Base-by-base conservation (phyloP, 1,140 invertebrate genomes). In the Oedothorax gibbosus region DNA sequence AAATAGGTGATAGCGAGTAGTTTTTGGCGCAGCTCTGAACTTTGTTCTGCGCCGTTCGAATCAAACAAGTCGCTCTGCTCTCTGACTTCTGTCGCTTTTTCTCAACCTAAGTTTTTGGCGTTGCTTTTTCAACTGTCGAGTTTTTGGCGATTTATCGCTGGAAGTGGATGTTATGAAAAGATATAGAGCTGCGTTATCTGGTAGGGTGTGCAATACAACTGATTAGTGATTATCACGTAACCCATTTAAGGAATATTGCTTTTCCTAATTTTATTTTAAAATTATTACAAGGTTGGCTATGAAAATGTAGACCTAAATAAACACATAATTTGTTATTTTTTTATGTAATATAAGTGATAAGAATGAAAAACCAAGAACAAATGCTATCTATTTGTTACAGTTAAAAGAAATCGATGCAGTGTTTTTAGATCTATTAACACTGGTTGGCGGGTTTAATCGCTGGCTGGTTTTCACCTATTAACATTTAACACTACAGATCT, bases 131-230 rank as follows among this genome's bases (percentile, higher is more conserved):
- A 62, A 18, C 14, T 10, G 75, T n/a, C 14, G 12, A 11, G 9
- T 49, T 49, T 4, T 77, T 77, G 75, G 75, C 75, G 75, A 77
- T n/a, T 77, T 77, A 77, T 77, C 75, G 75, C 75, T 64, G 35
- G 35, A 35, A 35, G 35, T 35, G 35, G 35, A 35, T 35, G 35
- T 35, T 66, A 66, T 11, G 18, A 66, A 71, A 15, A 35, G 68
- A 71, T 50, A 60, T 11, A 4, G 7, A 14, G 12, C n/a, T 60
- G 57, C n/a, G n/a, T 14, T n/a, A 14, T 60, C 57, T 14, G 57
- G 57, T 14, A 4, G n/a, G 9, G 7, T 60, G 57, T 60, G 12
- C 57, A 60, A 60, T 60, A 8, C 12, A 60, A 60, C 12, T 7
- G 7, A 60, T 60, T 12, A 60, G 4, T 7, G 7, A 60, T 60